Conservation (phyloP, 1,140 invertebrate genomes). For the Zaprionus ghesquierei region DNA sequence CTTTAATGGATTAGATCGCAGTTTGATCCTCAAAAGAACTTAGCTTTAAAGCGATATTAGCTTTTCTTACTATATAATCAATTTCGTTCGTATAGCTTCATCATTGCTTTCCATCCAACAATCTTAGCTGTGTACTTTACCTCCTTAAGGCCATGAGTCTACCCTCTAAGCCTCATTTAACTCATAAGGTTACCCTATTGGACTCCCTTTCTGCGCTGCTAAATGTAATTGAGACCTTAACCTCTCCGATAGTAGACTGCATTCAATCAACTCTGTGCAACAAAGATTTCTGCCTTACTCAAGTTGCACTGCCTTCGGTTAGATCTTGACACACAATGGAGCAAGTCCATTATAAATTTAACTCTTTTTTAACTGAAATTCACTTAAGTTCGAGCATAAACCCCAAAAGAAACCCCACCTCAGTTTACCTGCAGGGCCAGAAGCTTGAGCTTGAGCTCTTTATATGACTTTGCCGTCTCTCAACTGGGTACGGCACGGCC, state of each 20-base stretch:
- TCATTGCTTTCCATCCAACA: no score
- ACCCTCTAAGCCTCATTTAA: no score
- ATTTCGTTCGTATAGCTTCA: no score
- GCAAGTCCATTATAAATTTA: slow-evolving; percentile 31
- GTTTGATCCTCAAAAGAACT: neutral
- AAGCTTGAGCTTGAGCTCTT: neutral
- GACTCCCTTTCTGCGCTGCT: neutral
- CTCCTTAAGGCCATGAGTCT: no score
- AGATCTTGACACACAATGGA: neutral
- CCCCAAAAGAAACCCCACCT: neutral
- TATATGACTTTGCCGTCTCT: slow-evolving; percentile 9
- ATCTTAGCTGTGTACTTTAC: no score
- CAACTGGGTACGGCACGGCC: neutral
- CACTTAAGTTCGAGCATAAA: slow-evolving; percentile 15
- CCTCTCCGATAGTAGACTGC: neutral
- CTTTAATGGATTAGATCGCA: no score
- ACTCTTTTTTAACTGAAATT: slow-evolving; percentile 29
- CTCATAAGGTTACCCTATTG: neutral
- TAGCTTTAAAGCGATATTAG: no score
- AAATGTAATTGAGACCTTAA: neutral
- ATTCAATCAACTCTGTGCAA: neutral
- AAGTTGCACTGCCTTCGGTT: slow-evolving; percentile 4
- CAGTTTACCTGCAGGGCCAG: neutral
- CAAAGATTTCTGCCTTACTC: neutral
- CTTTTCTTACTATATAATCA: no score